These are phyloP conservation scores for Marmota flaviventris DNA, from an alignment of 2,113 vertebrate genomes.

Conservation along the genomic window DNA sequence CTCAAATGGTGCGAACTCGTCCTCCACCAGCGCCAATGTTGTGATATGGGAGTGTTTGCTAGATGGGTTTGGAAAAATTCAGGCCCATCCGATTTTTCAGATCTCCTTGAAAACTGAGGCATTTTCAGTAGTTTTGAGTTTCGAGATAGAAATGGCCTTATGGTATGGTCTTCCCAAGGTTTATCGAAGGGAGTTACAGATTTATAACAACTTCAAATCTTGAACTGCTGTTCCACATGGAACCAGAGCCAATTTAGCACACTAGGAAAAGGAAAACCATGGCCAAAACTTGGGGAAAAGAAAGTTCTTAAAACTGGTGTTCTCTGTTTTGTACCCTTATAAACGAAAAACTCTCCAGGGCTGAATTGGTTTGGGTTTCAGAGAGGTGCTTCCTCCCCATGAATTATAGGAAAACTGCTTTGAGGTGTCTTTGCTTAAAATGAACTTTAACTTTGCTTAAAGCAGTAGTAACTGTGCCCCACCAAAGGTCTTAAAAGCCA, in stretches of 20 bases:
- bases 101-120: conserved; percentile 58
- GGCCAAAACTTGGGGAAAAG: conserved; percentile 49
- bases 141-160: not conserved
- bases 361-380: not conserved
- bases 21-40: not conserved
- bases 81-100: conserved; percentile 12
- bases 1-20: not conserved
- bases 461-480: not conserved
- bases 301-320: conserved; percentile 52
- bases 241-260: conserved; percentile 29
- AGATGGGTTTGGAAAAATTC: conserved; percentile 46
- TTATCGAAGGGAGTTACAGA: not conserved
- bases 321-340: not conserved
- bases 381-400: not conserved
- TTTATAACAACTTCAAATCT: not conserved
- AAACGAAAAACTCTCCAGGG: not conserved
- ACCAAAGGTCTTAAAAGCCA: conserved; percentile 63
- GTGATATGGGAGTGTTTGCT: conserved; percentile 45
- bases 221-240: not conserved
- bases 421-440: not conserved
- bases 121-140: conserved; percentile 50
- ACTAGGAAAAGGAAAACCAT: not conserved
- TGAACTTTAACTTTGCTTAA: not conserved
- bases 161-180: not conserved
- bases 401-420: conserved; percentile 35